phyloP scores from a whole-genome alignment of 2,113 vertebrate species.

The Megaptera novaeangliae region DNA sequence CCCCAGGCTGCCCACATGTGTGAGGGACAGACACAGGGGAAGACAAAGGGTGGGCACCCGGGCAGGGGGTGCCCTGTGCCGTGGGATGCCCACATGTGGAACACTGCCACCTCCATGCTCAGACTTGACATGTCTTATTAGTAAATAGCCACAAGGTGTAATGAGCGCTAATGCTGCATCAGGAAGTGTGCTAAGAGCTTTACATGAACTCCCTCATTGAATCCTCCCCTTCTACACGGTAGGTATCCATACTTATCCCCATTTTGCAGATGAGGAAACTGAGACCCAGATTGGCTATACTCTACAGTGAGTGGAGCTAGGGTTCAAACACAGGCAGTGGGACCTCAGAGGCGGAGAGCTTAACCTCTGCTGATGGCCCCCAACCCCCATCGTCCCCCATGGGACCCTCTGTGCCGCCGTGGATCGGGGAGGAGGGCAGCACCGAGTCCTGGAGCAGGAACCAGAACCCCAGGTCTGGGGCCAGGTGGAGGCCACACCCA shows the following conservation, averaged over 20 bases:
- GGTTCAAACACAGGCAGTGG: background rate
- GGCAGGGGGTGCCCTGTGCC: no score
- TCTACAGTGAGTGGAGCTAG: background rate
- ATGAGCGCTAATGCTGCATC: background rate
- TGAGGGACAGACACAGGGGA: background rate
- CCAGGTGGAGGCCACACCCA: background rate
- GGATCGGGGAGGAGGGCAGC: background rate
- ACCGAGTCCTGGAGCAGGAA: background rate
- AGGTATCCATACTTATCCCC: background rate
- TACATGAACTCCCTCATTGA: accelerated
- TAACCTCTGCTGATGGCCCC: background rate
- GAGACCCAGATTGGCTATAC: background rate
- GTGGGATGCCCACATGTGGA: accelerated
- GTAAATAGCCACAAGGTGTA: background rate
- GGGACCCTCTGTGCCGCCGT: accelerated
- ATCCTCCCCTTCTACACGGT: background rate
- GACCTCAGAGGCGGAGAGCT: background rate
- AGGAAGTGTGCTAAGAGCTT: background rate
- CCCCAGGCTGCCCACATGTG: background rate
- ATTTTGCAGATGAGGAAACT: background rate
- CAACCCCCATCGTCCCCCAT: background rate
- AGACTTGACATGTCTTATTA: background rate
- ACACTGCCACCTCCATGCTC: background rate
- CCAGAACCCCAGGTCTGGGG: background rate
- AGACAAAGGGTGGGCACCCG: no score